Evolutionary conservation across 2,888 invertebrate species (phyloP), one percentile per base, ranked within the genome.

Genomic region (Cryptocheilus praepositus): DNA sequence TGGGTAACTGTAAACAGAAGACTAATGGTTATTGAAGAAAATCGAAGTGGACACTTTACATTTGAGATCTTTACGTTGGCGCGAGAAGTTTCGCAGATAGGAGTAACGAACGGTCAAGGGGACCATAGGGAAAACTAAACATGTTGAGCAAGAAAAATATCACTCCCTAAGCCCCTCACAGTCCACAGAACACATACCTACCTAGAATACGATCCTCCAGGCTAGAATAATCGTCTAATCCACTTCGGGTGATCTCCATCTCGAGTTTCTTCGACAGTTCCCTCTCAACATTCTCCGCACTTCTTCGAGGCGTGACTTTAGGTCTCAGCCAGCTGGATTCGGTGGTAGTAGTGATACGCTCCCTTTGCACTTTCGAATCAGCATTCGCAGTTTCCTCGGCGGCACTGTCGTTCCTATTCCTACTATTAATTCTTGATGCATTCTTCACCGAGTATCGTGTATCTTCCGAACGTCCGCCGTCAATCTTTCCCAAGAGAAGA

Each of bases 251-350:
- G 60, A 85, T 84, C 68, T 85, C 86, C 46, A 76, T 82, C 54
- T 86, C 84, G 19, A 86, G 68, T 63, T 86, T 83, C 21, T 80
- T 83, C 2, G 86, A 84, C 43, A 86, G 81, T 22, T 85, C 84
- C 19, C 82, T 78, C 61, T 85, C 86, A 3, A 85, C 80, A 36
- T 83, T 84, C 56, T 77, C 82, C 56, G 52, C 71, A 59, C 49
- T 36, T 36, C 36, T 36, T 7, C 36, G 36, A 36, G 36, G 36
- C 13, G 36, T 36, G 36, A 36, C 36, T 7, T 36, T 36, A 7
- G 36, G 36, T 11, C 36, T 36, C 11, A 36, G 13, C 36, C 62
- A 13, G 51, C 49, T 49, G 4, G 49, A 49, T 19, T 49, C 49
- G 18, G 56, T n/a, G 45, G 52, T 25, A 63, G 49, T 19, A n/a